A percentile compares a stretch with the other conserved stretches of the same genome.
These are phyloP conservation scores for Anodontia alba DNA, from an alignment of 2,888 invertebrate species.

Conservation along the genomic window DNA sequence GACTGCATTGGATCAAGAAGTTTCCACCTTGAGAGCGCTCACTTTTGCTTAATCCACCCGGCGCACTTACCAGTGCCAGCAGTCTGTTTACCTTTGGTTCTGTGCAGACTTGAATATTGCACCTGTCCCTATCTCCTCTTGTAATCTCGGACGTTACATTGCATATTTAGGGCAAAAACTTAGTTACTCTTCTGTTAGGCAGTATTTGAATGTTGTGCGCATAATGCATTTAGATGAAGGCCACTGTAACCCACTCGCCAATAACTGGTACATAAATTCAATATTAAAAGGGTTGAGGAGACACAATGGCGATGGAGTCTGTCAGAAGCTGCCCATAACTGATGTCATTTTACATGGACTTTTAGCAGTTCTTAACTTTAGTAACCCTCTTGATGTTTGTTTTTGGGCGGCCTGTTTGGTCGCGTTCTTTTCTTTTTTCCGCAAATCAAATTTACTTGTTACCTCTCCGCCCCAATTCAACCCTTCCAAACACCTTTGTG, in stretches of 20 bases:
- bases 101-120: too few relatives aligned
- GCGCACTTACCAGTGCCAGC: conserved; percentile 3
- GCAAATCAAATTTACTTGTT: conserved; percentile 30
- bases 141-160: conserved; percentile 7
- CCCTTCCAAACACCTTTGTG: conserved; percentile 12
- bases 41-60: conserved; percentile 8
- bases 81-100: too few relatives aligned
- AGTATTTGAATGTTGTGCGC: conserved; percentile 5
- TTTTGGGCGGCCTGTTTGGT: conserved; percentile 39
- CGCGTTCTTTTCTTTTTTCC: conserved; percentile 35
- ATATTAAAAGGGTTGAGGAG: conserved; percentile 15
- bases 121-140: conserved; percentile 1
- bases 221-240: conserved; percentile 15
- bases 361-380: conserved; percentile 15
- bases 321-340: conserved; percentile 28
- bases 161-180: conserved; percentile 4
- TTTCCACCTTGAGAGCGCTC: conserved; percentile 3
- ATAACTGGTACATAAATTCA: conserved; percentile 1
- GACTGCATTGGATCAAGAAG: conserved; percentile 12
- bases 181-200: conserved; percentile 7
- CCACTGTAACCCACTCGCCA: conserved; percentile 5
- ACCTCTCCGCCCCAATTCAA: conserved; percentile 22
- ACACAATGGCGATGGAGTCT: conserved; percentile 7
- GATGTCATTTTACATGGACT: conserved; percentile 7
- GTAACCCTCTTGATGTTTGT: conserved; percentile 1